These are phyloP conservation scores for Leuctra nigra DNA, from an alignment of 2,888 invertebrate genomes.

Conservation along the genomic window DNA sequence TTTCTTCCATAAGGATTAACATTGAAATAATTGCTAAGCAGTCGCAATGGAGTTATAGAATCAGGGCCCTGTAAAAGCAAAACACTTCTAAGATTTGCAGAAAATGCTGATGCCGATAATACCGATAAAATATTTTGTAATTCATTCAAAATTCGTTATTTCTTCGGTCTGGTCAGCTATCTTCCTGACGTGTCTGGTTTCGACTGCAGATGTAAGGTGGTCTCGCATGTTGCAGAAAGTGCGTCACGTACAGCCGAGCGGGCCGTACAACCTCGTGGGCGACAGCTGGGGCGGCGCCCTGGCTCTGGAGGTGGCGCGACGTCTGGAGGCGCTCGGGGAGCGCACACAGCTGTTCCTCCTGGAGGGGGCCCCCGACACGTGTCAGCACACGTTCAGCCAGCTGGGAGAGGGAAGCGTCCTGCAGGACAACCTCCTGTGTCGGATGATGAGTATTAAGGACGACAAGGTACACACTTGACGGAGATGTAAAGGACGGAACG, in stretches of 20 bases:
- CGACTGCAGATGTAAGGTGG: no score
- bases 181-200: no score
- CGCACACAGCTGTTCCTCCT: conserved; percentile 11
- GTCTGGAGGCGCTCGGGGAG: conserved; percentile 1
- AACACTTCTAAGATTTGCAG: no score
- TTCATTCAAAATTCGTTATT: no score
- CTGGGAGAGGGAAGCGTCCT: conserved; percentile 10
- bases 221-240: conserved; percentile 1
- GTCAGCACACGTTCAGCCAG: not conserved
- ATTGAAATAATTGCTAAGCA: no score
- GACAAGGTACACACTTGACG: conserved; percentile 10
- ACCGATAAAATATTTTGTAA: no score
- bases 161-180: no score
- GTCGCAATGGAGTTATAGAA: no score
- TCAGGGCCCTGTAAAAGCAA: no score
- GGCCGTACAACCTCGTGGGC: conserved; percentile 19
- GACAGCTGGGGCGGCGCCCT: conserved; percentile 18
- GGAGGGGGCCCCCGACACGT: conserved; percentile 19
- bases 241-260: conserved; percentile 1
- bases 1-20: no score
- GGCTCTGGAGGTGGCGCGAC: conserved; percentile 13
- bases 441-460: conserved; percentile 1
- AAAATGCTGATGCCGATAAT: no score
- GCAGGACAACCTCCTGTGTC: conserved; percentile 8
- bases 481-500: no score